Evolutionary conservation across 2,888 invertebrate genomes (phyloP).

Genomic region (Leuctra nigra): DNA sequence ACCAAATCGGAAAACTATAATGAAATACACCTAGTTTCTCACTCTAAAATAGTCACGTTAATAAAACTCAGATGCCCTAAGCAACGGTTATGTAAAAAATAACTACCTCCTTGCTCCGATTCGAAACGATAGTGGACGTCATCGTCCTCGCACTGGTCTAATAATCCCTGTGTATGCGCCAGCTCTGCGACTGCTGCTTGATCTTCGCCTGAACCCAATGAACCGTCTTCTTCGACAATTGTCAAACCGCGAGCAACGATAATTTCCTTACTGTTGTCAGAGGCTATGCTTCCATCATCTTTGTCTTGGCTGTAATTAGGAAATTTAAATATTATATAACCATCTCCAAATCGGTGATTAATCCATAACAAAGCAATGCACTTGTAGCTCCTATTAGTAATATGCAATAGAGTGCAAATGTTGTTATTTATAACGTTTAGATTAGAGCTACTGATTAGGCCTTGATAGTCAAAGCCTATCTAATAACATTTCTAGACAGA

Average conservation of each 20-base stretch:
- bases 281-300: slow-evolving; percentile 27
- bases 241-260: slow-evolving; percentile 39
- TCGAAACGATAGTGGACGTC: slow-evolving; percentile 43
- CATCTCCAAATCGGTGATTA: too few species aligned
- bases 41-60: too few species aligned
- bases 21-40: too few species aligned
- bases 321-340: slow-evolving; percentile 8
- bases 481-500: not conserved
- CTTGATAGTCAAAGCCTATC: slow-evolving; percentile 2
- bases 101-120: slow-evolving; percentile 40
- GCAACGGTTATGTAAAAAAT: too few species aligned
- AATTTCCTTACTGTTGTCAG: slow-evolving; percentile 33
- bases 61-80: too few species aligned
- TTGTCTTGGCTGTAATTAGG: slow-evolving; percentile 29
- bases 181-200: slow-evolving; percentile 46
- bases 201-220: slow-evolving; percentile 44
- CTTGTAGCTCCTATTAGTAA: too few species aligned
- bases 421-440: not conserved
- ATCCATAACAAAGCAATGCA: too few species aligned
- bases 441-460: slow-evolving; percentile 11
- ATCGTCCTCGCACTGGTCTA: slow-evolving; percentile 46
- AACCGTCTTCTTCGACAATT: slow-evolving; percentile 43
- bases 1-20: too few species aligned
- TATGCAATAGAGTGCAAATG: too few species aligned
- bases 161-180: slow-evolving; percentile 48